Evolutionary conservation across 2,113 vertebrate genomes (phyloP).

Genomic region (Hemiprocne comata): DNA sequence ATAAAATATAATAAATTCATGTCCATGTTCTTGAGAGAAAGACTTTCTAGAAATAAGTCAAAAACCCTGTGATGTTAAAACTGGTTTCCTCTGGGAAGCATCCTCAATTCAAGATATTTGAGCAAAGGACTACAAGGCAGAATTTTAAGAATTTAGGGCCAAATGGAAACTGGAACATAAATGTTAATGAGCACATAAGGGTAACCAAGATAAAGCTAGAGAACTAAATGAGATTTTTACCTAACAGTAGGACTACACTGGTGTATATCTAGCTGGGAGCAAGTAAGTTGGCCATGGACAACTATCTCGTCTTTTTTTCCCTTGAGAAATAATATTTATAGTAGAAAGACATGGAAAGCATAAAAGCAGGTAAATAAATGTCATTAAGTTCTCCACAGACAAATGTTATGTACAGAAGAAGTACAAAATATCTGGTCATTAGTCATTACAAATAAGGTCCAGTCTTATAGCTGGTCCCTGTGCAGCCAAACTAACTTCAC

Average conservation of each 20-base stretch:
- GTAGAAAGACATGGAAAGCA: not conserved
- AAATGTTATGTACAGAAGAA: not conserved
- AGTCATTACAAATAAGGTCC: not conserved
- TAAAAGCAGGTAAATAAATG: not conserved
- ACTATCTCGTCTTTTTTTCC: not conserved
- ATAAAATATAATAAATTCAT: not conserved
- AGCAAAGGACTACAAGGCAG: not conserved
- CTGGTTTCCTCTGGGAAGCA: not conserved
- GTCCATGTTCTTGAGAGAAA: not conserved
- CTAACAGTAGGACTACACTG: not conserved
- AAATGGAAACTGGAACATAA: not conserved
- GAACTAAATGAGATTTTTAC: not conserved
- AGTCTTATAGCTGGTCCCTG: not conserved
- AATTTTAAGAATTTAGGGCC: not conserved
- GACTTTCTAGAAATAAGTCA: not conserved
- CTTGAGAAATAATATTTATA: not conserved
- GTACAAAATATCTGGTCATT: not conserved
- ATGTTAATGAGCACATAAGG: not conserved
- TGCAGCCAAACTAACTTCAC: not conserved
- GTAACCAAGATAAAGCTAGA: not conserved
- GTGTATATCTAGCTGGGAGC: not conserved
- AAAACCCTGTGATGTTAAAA: not conserved
- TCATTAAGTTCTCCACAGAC: not conserved
- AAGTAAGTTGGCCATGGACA: not conserved
- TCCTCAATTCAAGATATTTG: not conserved